A percentile compares a stretch with the other conserved stretches of the same genome.
Evolutionary conservation across 2,113 vertebrate genomes (phyloP).

Genomic region (Cheilinus undulatus): DNA sequence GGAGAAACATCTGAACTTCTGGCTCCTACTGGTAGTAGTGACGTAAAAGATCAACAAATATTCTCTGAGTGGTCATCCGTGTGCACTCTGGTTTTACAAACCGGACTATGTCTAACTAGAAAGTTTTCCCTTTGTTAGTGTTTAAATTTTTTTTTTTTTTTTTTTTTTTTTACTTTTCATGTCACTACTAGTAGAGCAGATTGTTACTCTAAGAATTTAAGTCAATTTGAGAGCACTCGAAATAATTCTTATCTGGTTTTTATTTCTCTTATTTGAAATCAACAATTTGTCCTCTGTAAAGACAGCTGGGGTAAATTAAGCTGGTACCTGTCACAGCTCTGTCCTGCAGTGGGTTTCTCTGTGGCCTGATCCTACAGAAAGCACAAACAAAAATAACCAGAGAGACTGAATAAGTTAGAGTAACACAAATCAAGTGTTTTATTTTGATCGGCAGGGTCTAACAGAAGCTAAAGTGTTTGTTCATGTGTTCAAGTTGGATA

Average conservation of each 20-base stretch:
- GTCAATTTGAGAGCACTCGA: not conserved
- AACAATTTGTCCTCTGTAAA: not conserved
- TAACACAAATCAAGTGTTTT: not conserved
- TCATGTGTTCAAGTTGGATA: not conserved
- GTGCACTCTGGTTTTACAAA: no score
- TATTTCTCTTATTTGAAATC: slow-evolving; percentile 4
- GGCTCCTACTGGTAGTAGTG: not conserved
- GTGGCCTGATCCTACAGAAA: slow-evolving; percentile 83
- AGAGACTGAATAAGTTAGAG: slow-evolving; percentile 7
- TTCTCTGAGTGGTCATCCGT: not conserved
- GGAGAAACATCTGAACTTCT: slow-evolving; percentile 5
- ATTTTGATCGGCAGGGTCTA: not conserved
- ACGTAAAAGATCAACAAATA: not conserved
- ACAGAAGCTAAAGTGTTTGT: not conserved
- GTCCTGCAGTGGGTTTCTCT: slow-evolving; percentile 86
- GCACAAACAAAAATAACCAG: slow-evolving; percentile 25
- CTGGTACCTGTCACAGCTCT: slow-evolving; percentile 91
- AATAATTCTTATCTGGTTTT: not conserved
- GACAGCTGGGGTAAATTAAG: not conserved
- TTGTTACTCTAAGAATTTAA: not conserved
- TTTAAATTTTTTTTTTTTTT: no score
- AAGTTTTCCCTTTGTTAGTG: no score
- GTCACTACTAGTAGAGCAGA: not conserved
- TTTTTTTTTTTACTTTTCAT: no score
- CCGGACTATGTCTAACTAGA: no score